These are phyloP conservation scores for Saccostrea cuccullata DNA, from an alignment of 1,140 invertebrate species.

Conservation along the genomic window DNA sequence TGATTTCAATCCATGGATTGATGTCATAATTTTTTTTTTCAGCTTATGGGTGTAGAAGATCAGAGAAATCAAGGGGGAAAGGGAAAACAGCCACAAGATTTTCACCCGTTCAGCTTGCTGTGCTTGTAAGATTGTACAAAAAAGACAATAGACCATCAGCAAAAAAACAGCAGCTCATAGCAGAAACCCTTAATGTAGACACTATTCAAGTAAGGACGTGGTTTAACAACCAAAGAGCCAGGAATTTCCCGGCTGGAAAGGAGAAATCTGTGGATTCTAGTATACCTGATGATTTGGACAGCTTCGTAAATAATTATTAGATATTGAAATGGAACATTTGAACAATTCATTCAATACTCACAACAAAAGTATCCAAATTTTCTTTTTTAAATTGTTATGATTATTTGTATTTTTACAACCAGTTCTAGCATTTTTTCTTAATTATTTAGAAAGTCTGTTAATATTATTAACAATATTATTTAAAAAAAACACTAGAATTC, in stretches of 20 bases:
- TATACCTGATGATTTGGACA: slow-evolving; percentile 9
- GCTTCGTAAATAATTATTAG: not conserved
- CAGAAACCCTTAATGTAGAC: not conserved
- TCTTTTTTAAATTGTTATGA: not conserved
- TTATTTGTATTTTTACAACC: not conserved
- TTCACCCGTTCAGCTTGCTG: not conserved
- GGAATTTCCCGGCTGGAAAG: slow-evolving; percentile 33
- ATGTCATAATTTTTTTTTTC: not conserved
- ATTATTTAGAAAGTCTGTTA: not conserved
- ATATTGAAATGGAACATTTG: not conserved
- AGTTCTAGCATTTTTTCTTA: not conserved
- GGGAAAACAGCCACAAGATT: not conserved
- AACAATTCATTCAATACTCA: not conserved
- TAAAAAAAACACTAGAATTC: not conserved
- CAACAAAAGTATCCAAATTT: not conserved
- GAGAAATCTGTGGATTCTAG: not conserved
- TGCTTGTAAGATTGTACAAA: not conserved
- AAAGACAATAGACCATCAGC: not conserved
- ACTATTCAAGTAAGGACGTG: slow-evolving; percentile 14
- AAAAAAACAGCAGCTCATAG: not conserved
- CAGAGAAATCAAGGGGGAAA: not conserved
- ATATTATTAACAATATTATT: not conserved
- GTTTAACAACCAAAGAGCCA: slow-evolving; percentile 37
- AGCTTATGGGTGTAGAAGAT: not conserved
- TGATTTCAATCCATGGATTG: no score